Base-by-base conservation (phyloP, 2,113 vertebrate genomes). In the Nymphicus hollandicus region DNA sequence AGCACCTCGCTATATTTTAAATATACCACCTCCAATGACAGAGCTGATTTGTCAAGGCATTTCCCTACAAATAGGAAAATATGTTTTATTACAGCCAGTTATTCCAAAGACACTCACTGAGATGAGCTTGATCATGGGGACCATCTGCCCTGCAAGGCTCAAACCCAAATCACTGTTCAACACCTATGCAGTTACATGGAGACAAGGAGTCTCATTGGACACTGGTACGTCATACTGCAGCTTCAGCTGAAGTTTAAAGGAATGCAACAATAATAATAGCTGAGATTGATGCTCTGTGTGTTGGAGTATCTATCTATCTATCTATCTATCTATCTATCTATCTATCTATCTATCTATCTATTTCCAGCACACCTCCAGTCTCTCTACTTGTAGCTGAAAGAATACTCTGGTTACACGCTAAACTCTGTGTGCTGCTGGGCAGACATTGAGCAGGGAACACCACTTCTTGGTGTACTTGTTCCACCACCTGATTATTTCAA, bases 391-490 rank as follows among this genome's bases (percentile, higher is more conserved):
- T 29, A 66, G 7, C 17, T 86, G 78, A 44, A 76, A 52, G 3
- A 14, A 23, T 39, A 37, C 2, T 17, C 37, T 3, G 1, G 5
- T 63, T 95, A 63, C 29, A 24, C 29, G 69, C 37, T 33, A 70
- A 91, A 39, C 6, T 81, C 17, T 13, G 12, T 0, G 0, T 33
- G 37, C 49, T 88, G 41, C 53, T 0, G 0, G 19, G 47, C 17
- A 85, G 66, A 77, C 0, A 8, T 1, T 19, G 28, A 81, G 15
- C 27, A 87, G 49, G 5, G 80, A 86, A 61, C 16, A 52, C 3
- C 22, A 23, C 12, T 68, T 84, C 44, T 88, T 4, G 2, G 19
- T 19, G 18, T 18, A 19, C 24, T 72, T 79, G 7, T 37, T 80
- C 20, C 61, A 14, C 37, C 85, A 28, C 4, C 33, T 43, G 33